These are phyloP conservation scores for Tiliacea aurago DNA, from an alignment of 2,888 invertebrate genomes.

Conservation along the genomic window DNA sequence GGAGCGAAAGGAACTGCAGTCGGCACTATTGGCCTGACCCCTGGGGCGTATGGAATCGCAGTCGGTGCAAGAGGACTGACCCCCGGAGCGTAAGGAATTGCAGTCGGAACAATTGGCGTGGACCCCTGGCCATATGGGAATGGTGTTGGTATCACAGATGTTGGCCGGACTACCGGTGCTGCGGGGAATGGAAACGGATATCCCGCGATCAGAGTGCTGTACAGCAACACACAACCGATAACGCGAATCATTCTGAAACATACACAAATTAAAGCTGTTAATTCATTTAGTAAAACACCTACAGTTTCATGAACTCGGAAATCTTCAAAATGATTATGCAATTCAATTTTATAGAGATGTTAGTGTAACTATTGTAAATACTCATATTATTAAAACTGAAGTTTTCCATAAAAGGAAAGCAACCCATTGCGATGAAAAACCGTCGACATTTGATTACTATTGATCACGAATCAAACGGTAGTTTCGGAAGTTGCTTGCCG, in stretches of 20 bases:
- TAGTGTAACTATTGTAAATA: background rate
- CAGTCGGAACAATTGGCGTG: slow-evolving; percentile 47
- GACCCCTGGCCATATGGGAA: slow-evolving; percentile 43
- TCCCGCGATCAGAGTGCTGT: slow-evolving; percentile 57
- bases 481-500: background rate
- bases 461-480: background rate
- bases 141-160: slow-evolving; percentile 54
- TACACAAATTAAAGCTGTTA: background rate
- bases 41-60: slow-evolving; percentile 12
- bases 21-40: slow-evolving; percentile 38
- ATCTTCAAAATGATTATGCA: background rate
- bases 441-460: background rate
- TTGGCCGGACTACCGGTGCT: slow-evolving; percentile 47
- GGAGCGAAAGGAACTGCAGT: slow-evolving; percentile 62
- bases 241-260: slow-evolving; percentile 70
- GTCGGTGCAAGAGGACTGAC: slow-evolving; percentile 6
- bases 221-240: slow-evolving; percentile 64
- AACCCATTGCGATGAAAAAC: background rate
- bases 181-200: slow-evolving; percentile 61
- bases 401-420: background rate
- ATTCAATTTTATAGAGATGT: background rate
- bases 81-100: slow-evolving; percentile 63
- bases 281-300: background rate
- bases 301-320: background rate
- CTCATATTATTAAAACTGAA: background rate